Percentiles rank a stretch among this genome's conserved stretches.
These are phyloP conservation scores for Indri indri DNA, from an alignment of 2,113 vertebrate species.

Conservation along the genomic window DNA sequence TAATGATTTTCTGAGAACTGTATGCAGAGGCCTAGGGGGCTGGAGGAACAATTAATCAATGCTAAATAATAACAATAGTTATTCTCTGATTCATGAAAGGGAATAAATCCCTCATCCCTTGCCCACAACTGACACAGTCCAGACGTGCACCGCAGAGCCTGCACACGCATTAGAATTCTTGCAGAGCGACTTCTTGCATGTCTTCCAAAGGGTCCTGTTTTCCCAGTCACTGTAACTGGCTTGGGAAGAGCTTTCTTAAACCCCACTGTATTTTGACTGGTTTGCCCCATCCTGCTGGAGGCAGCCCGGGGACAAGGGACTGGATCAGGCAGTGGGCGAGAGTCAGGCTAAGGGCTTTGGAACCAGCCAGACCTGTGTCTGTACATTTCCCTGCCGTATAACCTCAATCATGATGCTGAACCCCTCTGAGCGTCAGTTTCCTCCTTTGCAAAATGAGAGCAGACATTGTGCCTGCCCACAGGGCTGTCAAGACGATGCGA, in stretches of 20 bases:
- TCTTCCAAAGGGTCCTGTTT: constrained; percentile 51
- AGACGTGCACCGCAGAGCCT: not conserved
- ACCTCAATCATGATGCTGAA: not conserved
- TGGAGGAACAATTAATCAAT: constrained; percentile 73
- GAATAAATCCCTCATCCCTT: constrained; percentile 61
- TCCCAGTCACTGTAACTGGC: constrained; percentile 5
- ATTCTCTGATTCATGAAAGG: constrained; percentile 55
- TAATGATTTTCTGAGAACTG: constrained; percentile 73
- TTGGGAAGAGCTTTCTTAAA: constrained; percentile 15
- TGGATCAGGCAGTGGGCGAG: not conserved
- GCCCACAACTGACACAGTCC: not conserved
- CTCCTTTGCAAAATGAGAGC: not conserved
- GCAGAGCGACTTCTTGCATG: not conserved
- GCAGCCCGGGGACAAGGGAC: not conserved
- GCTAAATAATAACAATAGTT: constrained; percentile 77
- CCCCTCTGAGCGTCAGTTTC: constrained; percentile 9
- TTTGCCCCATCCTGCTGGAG: not conserved
- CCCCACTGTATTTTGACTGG: not conserved
- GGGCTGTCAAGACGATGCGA: not conserved
- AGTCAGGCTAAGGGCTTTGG: not conserved
- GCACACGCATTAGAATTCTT: constrained; percentile 54
- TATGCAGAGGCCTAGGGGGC: constrained; percentile 17
- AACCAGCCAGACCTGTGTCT: not conserved
- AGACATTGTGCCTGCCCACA: not conserved
- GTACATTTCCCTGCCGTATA: not conserved